Base-by-base conservation (phyloP, 1,140 invertebrate genomes). In the Drosophila dunni region DNA sequence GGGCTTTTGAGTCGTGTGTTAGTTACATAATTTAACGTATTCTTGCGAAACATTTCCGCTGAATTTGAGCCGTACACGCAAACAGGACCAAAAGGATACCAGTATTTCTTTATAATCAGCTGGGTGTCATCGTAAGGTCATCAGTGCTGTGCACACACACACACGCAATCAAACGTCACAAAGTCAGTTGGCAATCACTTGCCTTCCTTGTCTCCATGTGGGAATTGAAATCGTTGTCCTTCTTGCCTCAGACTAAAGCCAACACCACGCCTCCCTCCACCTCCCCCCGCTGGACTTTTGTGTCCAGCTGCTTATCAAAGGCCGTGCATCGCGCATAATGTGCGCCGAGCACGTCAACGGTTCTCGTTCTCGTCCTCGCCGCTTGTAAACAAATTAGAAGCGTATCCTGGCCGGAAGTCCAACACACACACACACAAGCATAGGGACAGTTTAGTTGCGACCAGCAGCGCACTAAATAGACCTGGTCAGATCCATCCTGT, bases 41-140 rank as follows among this genome's bases (percentile, higher is more conserved):
- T 75, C 76, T 71, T 83, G 83, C 84, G 24, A 83, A 88, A 88
- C 84, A 88, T 88, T 88, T 88, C 83, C 83, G 83, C 83, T 88
- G 84, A 88, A 88, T 88, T 88, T 88, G 84, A 74, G 63, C 51
- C 69, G 42, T 50, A 40, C 83, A 88, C 83, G 83, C 83, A 72
- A 83, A 17, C 40, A 11, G 34, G 34, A 38, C 24, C 7, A 11
- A 42, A 36, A 57, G 65, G 36, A 75, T 58, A 75, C 45, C 36
- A 76, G 50, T 89, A 90, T 89, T 89, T 84, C 77, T 89, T 79
- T 78, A 89, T 88, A 88, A 89, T 89, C 84, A 89, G 81, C 74
- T 85, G 75, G 83, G 89, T 91, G 89, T 91, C 89, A 91, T 91
- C 89, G 80, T 91, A 91, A 91, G 89, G 89, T 89, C 89, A 91